Conservation (phyloP, 2,888 invertebrate species). For the Trachelus iudaicus region DNA sequence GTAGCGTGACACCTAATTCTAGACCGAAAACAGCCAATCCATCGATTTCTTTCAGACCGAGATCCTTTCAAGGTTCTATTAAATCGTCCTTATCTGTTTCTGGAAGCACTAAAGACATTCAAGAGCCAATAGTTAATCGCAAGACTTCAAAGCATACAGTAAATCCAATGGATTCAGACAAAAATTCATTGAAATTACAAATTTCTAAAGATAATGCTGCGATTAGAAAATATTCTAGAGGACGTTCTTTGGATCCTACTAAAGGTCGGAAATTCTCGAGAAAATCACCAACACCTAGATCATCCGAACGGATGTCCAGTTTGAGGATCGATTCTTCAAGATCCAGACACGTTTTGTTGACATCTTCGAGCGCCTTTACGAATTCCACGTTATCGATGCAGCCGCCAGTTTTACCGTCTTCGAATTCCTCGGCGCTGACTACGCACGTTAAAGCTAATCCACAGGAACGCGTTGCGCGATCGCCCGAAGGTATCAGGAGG, state of each 20-base stretch:
- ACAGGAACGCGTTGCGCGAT: neutral
- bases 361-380: conserved; percentile 10
- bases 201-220: neutral
- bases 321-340: neutral
- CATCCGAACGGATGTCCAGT: neutral
- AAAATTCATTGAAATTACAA: neutral
- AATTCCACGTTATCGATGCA: conserved; percentile 9
- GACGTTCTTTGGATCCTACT: neutral
- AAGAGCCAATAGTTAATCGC: neutral
- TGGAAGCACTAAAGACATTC: neutral
- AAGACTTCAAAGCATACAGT: neutral
- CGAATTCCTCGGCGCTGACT: conserved; percentile 8
- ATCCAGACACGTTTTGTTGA: conserved; percentile 10
- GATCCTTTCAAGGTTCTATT: neutral
- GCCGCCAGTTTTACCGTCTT: conserved; percentile 10
- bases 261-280: conserved; percentile 20
- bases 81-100: neutral
- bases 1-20: conserved; percentile 5
- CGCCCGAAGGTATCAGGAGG: neutral
- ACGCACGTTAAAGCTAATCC: neutral
- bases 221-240: neutral
- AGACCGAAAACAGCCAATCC: conserved; percentile 16
- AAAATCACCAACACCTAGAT: conserved; percentile 28
- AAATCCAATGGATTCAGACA: neutral
- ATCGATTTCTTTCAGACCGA: neutral